Evolutionary conservation across 1,140 invertebrate species (phyloP).

Genomic region (Drosophila lacertosa): DNA sequence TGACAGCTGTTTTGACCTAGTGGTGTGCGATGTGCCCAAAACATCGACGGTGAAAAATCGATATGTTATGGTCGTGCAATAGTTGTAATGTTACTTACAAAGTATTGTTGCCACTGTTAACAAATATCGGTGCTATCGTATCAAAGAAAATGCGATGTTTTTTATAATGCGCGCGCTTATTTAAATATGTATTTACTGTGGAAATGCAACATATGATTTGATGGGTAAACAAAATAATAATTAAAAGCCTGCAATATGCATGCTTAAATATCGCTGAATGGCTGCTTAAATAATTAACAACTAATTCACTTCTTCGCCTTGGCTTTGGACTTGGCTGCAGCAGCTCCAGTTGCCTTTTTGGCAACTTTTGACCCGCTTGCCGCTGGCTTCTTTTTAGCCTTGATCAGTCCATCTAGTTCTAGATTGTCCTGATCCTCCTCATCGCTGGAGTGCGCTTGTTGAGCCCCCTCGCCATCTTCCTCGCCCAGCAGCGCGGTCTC

Average conservation of each 20-base stretch:
- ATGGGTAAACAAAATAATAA: conserved; percentile 8
- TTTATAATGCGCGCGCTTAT: background rate
- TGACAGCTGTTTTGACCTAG: conserved; percentile 45
- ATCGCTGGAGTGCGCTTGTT: conserved; percentile 83
- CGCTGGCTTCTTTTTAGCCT: conserved; percentile 83
- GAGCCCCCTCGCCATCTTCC: conserved; percentile 64
- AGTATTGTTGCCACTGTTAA: background rate
- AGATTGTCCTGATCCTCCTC: conserved; percentile 88
- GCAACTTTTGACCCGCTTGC: conserved; percentile 48
- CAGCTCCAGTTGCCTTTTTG: conserved; percentile 45
- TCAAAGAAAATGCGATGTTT: background rate
- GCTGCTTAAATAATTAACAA: conserved; percentile 18
- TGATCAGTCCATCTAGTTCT: conserved; percentile 91
- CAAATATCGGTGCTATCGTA: background rate
- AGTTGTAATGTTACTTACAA: background rate
- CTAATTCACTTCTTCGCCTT: conserved; percentile 58
- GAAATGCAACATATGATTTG: background rate
- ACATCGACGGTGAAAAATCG: conserved; percentile 10
- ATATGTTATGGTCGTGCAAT: background rate
- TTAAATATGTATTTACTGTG: background rate
- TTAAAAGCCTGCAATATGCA: background rate
- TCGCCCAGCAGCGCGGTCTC: conserved; percentile 52
- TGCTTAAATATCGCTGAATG: conserved; percentile 6
- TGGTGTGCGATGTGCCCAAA: conserved; percentile 11
- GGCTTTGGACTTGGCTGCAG: conserved; percentile 57